Evolutionary conservation across 2,888 invertebrate genomes (phyloP), one percentile per base, ranked within the genome.

Genomic region (Eupithecia subfuscata): DNA sequence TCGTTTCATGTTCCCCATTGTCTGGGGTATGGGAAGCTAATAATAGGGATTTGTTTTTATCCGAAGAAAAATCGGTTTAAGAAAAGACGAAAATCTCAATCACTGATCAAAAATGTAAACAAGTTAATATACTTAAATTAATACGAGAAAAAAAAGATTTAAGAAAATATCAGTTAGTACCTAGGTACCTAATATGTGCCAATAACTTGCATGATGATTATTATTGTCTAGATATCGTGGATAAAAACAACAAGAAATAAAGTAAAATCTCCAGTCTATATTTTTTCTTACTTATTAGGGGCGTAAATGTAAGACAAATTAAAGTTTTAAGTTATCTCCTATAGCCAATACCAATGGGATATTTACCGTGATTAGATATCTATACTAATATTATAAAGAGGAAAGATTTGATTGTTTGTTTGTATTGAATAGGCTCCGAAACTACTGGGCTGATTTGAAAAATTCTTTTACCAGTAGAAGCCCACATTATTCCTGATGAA

Each of bases 271-370:
- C 7, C 2, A 0, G 34, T 40, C 40, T 6, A 9, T 11, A 40
- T 0, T 37, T 37, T 7, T 4, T 6, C 37, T 37, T 37, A 37
- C 37, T 37, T 37, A 37, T 37, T 37, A 7, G 37, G 7, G 37
- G 37, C 7, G 37, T 37, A 37, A 37, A 37, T 37, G n/a, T 52
- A 52, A 52, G n/a, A 52, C n/a, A 8, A 56, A 22, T 60, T 25
- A 3, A 25, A 25, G n/a, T n/a, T n/a, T n/a, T 2, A 60, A 25
- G 5, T 67, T 65, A 99, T 98, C 96, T 99, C 99, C 95, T 99
- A 30, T 2, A 30, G 30, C 3, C 30, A 30, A 30, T 30, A 30
- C 1, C 30, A 30, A 30, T 3, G 30, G 30, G 30, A 3, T 30
- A 30, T 30, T 30, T 30, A 30, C 30, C 30, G 3, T 30, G 30